Base-by-base conservation (phyloP, 1,140 invertebrate genomes). In the Brachionus sp. region DNA sequence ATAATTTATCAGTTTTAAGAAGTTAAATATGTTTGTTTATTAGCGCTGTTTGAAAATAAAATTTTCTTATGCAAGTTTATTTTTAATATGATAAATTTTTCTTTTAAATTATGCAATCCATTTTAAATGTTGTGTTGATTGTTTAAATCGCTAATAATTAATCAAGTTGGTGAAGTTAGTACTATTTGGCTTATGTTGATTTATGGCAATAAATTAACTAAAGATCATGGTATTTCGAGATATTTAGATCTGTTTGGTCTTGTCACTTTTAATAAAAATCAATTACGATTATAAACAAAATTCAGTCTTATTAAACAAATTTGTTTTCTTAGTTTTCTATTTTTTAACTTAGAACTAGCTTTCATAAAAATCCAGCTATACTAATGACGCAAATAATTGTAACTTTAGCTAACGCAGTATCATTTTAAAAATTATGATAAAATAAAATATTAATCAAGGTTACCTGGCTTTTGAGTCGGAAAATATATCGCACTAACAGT, bases 141-240 rank as follows among this genome's bases (percentile, higher is more conserved):
- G n/a, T 57, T 10, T 42, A 42, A 42, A 42, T 6, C 39, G 39
- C 12, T 42, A 42, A 29, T 29, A 42, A 42, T 42, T 42, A 42
- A 42, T 57, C 19, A 57, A 57, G 19, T 57, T 5, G 19, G n/a
- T 57, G 9, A 19, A 57, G 50, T 57, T 57, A 10, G 50, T 6
- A 19, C 0, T 16, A 57, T 57, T 19, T 57, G 9, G 19, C 19
- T 23, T 19, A 19, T 19, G 50, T 25, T 16, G 50, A 57, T 37
- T 37, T 33, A 35, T 33, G 33, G 25, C 64, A 66, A 66, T 64
- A 66, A 66, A 66, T 66, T 19, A 57, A 25, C 64, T 66, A 66
- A 66, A 66, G 25, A 66, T 66, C 64, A 66, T 66, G 64, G 64
- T 66, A 66, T 66, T 66, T 66, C 33, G 64, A 66, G 64, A 66